A percentile compares a stretch with the other conserved stretches of the same genome.
Conservation (phyloP, 2,797 vertebrate genomes). For the Molossus alvarezi region DNA sequence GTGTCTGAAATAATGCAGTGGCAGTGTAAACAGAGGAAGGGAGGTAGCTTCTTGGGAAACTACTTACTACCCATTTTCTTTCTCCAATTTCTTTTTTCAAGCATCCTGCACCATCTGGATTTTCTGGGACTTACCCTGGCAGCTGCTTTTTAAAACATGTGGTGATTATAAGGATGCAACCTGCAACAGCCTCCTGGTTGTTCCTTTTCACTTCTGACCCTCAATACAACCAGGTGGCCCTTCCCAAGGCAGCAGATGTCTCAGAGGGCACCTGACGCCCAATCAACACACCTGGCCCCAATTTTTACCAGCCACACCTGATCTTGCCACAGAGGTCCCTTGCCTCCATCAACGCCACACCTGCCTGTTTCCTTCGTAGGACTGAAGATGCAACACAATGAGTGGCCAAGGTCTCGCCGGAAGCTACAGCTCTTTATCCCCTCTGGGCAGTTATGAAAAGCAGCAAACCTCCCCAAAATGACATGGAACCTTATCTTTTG, state of each 20-base stretch:
- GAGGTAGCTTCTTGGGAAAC: not conserved
- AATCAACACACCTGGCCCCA: not conserved
- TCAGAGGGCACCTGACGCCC: not conserved
- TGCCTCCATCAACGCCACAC: not conserved
- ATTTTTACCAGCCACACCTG: not conserved
- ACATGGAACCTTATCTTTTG: not conserved
- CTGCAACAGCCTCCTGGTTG: not conserved
- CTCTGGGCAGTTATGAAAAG: not conserved
- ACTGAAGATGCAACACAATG: not conserved
- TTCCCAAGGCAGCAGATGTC: not conserved
- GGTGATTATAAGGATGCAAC: not conserved
- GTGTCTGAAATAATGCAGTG: not conserved
- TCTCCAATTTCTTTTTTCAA: not conserved
- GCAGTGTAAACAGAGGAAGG: not conserved
- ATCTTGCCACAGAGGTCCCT: not conserved
- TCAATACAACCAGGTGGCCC: not conserved
- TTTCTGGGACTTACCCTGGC: not conserved
- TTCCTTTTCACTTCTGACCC: slow-evolving; percentile 16
- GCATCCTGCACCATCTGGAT: not conserved
- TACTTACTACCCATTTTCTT: not conserved
- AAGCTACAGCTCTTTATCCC: not conserved
- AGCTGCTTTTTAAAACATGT: not conserved
- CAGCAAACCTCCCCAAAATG: not conserved
- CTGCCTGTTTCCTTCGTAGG: not conserved
- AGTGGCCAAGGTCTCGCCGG: not conserved